Evolutionary conservation across 1,140 invertebrate species (phyloP).

Genomic region (Scaptomyza hsui): DNA sequence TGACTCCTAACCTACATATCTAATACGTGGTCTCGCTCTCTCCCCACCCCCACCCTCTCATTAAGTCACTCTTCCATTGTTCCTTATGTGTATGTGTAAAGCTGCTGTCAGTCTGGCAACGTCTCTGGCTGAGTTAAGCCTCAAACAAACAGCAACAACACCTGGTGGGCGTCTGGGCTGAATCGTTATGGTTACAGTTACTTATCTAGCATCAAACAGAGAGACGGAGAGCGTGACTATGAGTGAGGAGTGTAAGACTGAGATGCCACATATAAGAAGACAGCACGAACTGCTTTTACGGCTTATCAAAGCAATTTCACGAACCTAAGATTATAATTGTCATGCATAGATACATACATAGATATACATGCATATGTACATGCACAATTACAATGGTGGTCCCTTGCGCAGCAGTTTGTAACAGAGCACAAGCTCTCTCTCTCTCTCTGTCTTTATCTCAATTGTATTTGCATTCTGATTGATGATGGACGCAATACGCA

Average conservation of each 20-base stretch:
- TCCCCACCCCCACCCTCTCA: not conserved
- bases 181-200: constrained; percentile 44
- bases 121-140: constrained; percentile 36
- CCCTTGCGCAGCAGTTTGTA: not conserved
- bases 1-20: constrained; percentile 42
- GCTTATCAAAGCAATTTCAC: constrained; percentile 67
- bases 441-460: not conserved
- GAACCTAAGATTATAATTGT: constrained; percentile 59
- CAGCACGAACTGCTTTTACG: constrained; percentile 11
- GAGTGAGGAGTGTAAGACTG: not conserved
- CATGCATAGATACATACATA: constrained; percentile 8
- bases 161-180: constrained; percentile 31
- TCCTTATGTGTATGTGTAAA: constrained; percentile 1
- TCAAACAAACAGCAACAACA: constrained; percentile 25
- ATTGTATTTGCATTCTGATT: constrained; percentile 24
- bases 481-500: constrained; percentile 12
- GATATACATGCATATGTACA: constrained; percentile 10
- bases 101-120: constrained; percentile 34
- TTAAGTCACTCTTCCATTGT: not conserved
- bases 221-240: not conserved
- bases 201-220: constrained; percentile 30
- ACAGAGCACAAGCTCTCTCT: not conserved
- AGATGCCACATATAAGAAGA: not conserved
- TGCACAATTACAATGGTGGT: constrained; percentile 19
- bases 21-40: constrained; percentile 25